Conservation (phyloP, 2,113 vertebrate species). For the Pelodiscus sinensis region DNA sequence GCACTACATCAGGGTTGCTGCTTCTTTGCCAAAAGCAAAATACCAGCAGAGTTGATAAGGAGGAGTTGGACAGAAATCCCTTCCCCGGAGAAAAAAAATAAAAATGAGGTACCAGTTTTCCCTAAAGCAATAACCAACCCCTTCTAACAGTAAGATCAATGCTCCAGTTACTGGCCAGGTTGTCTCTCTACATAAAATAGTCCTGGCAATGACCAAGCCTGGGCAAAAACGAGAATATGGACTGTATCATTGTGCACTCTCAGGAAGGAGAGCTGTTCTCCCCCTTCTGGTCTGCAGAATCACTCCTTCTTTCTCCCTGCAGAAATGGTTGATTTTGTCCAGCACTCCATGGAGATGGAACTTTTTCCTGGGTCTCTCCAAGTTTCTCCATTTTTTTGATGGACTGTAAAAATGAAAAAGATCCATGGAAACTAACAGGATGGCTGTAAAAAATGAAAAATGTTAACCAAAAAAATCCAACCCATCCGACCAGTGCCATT, state of each 20-base stretch:
- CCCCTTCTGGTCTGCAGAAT: constrained; percentile 19
- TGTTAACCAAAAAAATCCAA: constrained; percentile 62
- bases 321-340: constrained; percentile 56
- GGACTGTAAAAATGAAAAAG: constrained; percentile 37
- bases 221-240: fast-evolving
- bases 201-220: fast-evolving
- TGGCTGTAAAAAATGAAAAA: constrained; percentile 73
- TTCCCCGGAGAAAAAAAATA: constrained; percentile 46
- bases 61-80: constrained; percentile 11
- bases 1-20: constrained; percentile 19
- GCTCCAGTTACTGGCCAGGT: constrained; percentile 37
- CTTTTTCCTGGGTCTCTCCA: constrained; percentile 32
- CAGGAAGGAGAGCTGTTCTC: not conserved
- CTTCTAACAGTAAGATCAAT: constrained; percentile 46
- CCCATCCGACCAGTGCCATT: constrained; percentile 19
- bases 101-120: constrained; percentile 64
- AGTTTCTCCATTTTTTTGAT: constrained; percentile 48
- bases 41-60: constrained; percentile 39
- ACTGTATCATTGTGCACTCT: not conserved
- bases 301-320: constrained; percentile 10
- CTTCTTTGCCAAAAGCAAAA: constrained; percentile 28
- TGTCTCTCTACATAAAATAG: constrained; percentile 31
- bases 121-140: constrained; percentile 19
- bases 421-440: constrained; percentile 71
- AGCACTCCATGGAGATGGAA: constrained; percentile 49